Percentiles rank a stretch among this genome's conserved stretches.
Evolutionary conservation across 1,140 invertebrate genomes (phyloP).

Genomic region (Plutomurus gul): DNA sequence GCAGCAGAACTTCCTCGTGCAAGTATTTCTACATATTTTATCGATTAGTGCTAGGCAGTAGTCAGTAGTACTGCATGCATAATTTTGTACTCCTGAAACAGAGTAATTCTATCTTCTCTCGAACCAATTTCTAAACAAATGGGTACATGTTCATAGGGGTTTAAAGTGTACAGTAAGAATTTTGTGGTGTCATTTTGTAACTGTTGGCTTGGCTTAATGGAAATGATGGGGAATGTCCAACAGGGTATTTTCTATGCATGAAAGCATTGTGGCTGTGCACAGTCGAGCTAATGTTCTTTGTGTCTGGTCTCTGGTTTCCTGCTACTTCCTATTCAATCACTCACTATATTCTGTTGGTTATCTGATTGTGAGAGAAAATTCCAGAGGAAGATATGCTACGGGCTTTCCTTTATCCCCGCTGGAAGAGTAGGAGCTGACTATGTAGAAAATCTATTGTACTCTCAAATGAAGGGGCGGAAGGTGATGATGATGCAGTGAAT

Average conservation of each 20-base stretch:
- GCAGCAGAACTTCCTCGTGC: no score
- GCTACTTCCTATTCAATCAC: no score
- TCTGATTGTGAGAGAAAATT: background rate
- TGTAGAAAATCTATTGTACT: background rate
- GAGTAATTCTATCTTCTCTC: no score
- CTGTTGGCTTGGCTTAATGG: background rate
- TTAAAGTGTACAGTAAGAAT: background rate
- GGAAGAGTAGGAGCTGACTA: background rate
- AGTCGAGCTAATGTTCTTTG: background rate
- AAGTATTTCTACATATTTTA: no score
- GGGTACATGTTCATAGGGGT: background rate
- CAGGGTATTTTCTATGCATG: background rate
- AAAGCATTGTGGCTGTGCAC: background rate
- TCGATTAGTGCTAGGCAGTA: no score
- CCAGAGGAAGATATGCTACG: background rate
- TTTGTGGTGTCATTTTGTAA: background rate
- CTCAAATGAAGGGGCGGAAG: background rate
- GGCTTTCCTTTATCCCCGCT: background rate
- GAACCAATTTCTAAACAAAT: background rate
- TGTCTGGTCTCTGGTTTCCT: constrained; percentile 7
- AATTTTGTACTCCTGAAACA: no score
- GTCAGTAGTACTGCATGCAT: no score
- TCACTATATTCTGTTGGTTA: background rate
- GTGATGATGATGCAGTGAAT: constrained; percentile 20
- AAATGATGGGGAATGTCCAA: background rate